Evolutionary conservation across 2,797 vertebrate genomes (phyloP), one percentile per base, ranked within the genome.

Genomic region (Galago senegalensis): DNA sequence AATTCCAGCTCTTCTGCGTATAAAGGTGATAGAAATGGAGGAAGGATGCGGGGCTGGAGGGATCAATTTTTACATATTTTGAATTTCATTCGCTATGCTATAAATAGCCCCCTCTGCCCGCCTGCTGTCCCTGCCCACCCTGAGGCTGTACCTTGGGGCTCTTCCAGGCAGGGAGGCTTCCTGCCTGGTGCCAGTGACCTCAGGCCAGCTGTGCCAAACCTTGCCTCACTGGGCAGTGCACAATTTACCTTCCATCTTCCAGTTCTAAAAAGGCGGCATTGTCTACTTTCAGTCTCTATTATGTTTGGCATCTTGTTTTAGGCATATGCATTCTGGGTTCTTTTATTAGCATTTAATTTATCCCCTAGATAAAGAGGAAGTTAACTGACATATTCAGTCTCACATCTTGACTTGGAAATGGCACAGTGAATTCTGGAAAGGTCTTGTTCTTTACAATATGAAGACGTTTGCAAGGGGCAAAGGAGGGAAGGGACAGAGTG

Each of bases 301-400:
- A 2, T 61, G 56, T 94, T 87, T 56, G 12, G 6, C 76, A 31
- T 86, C 11, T 46, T 69, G 23, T 87, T 89, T 84, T 82, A 81
- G 9, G 0, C 40, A 49, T 58, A 77, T 65, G 29, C 34, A 29
- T 46, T 67, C 46, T 86, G 27, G 10, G 31, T 82, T 93, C 13
- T 8, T 70, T 49, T 77, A 69, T 87, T 89, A 37, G 2, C 21
- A 88, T 69, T 86, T 87, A 84, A 93, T 40, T 69, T 87, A 80
- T 3, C 46, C 34, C n/a, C 53, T 87, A 16, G n/a, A 79, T 63
- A 60, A 75, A 83, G 14, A 84, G 16, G 29, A 75, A 63, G 25
- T 49, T 37, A 60, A 40, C 17, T 67, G 8, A 18, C 53, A 77
- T 56, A 25, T 53, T 67, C 31, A 61, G 21, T 70, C 27, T 40